Evolutionary conservation across 2,797 vertebrate species (phyloP), one percentile per base, ranked within the genome.

Genomic region (Cirrhinus mrigala): DNA sequence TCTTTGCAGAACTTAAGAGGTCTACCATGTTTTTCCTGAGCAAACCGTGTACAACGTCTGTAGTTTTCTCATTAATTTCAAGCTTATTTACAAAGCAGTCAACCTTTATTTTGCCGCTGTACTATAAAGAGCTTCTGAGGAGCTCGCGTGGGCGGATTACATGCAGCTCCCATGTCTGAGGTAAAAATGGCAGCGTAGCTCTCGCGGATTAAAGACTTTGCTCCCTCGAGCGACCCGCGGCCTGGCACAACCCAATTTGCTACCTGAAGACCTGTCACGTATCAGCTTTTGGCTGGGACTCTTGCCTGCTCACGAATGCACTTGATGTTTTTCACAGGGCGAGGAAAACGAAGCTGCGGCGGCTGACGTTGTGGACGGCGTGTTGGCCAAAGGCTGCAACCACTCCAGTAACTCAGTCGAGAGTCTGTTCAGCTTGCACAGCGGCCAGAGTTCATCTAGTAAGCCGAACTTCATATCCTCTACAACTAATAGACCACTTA

Each of bases 361-460:
- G 83, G 95, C 94, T 85, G 93, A 83, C 62, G 92, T 95, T 33
- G 90, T 84, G 83, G 93, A 94, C 50, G 90, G 89, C 5, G 89
- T 87, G 15, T 88, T 92, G 16, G 92, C 94, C 74, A 96, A 95
- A 90, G 86, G 81, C 71, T 92, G 91, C 60, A 89, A 95, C 46
- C 92, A 89, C 91, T 85, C 94, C 92, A 96, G 95, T 33, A 96
- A 96, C 91, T 98, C 97, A 12, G 88, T 96, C 92, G 97, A 98
- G 90, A 99, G 97, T 89, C 95, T 99, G 80, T 97, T 96, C 71
- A 98, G 97, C 90, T 92, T 96, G 33, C 94, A 94, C 86, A 97
- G 97, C 81, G 95, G 96, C 76, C 96, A 95, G 89, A 98, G 97
- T 91, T 97, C 97, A 83, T 97, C 97, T 85, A 98, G 98, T 98